Percentiles rank a stretch among this genome's conserved stretches.
These are phyloP conservation scores for Amiota communis DNA, from an alignment of 2,888 invertebrate species.

Conservation along the genomic window DNA sequence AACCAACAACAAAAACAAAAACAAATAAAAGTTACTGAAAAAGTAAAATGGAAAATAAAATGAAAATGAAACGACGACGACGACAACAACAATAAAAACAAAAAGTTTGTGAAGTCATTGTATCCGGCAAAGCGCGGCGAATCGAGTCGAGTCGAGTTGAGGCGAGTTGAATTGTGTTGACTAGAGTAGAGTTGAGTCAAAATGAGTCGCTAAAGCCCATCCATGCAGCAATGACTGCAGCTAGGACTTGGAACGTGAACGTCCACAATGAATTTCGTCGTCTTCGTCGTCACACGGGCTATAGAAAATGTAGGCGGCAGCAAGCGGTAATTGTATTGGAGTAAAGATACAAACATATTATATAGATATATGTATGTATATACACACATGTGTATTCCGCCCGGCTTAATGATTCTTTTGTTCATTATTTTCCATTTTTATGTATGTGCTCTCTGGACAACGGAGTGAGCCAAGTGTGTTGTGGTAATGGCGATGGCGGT, in stretches of 20 bases:
- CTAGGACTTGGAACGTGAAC: no score
- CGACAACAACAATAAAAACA: slow-evolving; percentile 45
- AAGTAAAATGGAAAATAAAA: slow-evolving; percentile 7
- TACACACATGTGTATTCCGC: slow-evolving; percentile 1
- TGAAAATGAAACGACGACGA: slow-evolving; percentile 20
- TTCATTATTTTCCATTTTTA: slow-evolving; percentile 60
- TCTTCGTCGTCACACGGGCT: not conserved
- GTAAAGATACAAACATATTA: not conserved
- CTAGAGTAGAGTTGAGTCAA: no score
- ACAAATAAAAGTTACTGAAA: slow-evolving; percentile 6
- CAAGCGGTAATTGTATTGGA: not conserved
- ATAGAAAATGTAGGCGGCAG: not conserved
- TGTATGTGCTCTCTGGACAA: slow-evolving; percentile 55
- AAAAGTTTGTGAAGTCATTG: slow-evolving; percentile 64
- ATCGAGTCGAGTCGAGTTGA: not conserved
- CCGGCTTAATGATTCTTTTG: slow-evolving; percentile 65
- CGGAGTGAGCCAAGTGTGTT: slow-evolving; percentile 50
- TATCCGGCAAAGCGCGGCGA: slow-evolving; percentile 46
- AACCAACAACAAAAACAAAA: not conserved
- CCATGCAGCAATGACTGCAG: no score
- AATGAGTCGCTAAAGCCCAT: no score
- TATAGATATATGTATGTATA: no score
- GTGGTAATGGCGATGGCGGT: no score
- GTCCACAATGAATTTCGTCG: not conserved
- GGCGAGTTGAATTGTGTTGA: not conserved